These are phyloP conservation scores for Cochlearius cochlearius DNA, from an alignment of 2,113 vertebrate genomes.

Conservation along the genomic window DNA sequence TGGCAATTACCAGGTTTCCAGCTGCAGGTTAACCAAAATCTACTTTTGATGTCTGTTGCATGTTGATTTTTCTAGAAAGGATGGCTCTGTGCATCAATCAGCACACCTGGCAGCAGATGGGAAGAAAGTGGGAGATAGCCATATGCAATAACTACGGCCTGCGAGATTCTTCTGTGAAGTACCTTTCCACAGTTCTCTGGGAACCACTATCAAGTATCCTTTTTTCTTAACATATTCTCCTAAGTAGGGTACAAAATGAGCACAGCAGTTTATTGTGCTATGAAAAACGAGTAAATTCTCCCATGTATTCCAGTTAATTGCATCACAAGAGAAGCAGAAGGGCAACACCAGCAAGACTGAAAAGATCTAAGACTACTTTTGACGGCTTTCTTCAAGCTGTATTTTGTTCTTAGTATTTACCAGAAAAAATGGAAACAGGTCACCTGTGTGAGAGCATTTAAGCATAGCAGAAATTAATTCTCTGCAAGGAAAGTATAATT, in stretches of 20 bases:
- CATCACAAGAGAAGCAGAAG: background rate
- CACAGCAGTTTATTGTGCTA: background rate
- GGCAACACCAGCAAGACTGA: background rate
- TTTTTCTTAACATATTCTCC: background rate
- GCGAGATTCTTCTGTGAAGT: background rate
- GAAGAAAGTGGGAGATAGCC: background rate
- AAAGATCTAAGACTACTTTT: background rate
- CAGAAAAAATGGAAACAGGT: background rate
- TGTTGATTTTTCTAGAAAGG: background rate
- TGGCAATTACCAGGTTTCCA: background rate
- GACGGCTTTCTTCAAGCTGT: background rate
- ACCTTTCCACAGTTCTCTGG: background rate
- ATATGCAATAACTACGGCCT: background rate
- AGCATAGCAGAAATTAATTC: background rate
- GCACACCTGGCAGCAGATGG: background rate
- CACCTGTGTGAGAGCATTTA: background rate
- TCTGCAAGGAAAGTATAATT: background rate
- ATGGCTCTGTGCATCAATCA: background rate
- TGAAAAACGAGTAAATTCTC: background rate
- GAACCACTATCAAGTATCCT: background rate
- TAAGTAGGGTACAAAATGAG: background rate
- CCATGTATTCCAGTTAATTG: background rate
- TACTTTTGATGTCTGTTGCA: background rate
- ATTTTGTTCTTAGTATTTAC: background rate
- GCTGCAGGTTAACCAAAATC: background rate